phyloP scores from a whole-genome alignment of 2,888 invertebrate genomes.

The Drosophila prolongata region DNA sequence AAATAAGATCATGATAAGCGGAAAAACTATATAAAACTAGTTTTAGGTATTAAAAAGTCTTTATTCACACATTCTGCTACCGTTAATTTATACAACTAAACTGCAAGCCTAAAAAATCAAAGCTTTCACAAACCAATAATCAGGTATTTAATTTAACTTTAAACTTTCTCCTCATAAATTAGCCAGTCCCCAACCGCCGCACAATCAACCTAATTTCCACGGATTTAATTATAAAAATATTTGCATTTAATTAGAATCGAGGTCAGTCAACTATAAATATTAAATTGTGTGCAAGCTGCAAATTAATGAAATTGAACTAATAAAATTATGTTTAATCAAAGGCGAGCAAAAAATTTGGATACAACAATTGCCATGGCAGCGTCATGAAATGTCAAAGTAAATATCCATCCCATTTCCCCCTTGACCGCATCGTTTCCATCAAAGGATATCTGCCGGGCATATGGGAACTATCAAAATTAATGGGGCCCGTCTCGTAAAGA shows the following conservation, averaged over 20 bases:
- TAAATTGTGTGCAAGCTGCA: slow-evolving; percentile 71
- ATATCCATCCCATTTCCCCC: slow-evolving; percentile 5
- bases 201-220: slow-evolving; percentile 48
- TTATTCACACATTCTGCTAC: no score
- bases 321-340: slow-evolving; percentile 71
- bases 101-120: no score
- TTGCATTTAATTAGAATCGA: slow-evolving; percentile 75
- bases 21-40: background rate
- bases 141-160: no score
- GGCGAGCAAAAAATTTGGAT: slow-evolving; percentile 23
- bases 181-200: background rate
- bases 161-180: background rate
- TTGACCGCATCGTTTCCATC: slow-evolving; percentile 53
- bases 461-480: slow-evolving; percentile 76
- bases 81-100: no score
- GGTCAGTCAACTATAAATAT: slow-evolving; percentile 76
- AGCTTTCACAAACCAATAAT: background rate
- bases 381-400: slow-evolving; percentile 39
- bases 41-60: no score
- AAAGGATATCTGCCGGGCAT: slow-evolving; percentile 68
- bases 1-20: no score
- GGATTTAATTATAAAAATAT: slow-evolving; percentile 73
- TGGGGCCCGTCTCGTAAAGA: slow-evolving; percentile 54
- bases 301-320: slow-evolving; percentile 78
- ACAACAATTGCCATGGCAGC: slow-evolving; percentile 60